Conservation (phyloP, 1,140 invertebrate genomes). For the Oncopeltus fasciatus region DNA sequence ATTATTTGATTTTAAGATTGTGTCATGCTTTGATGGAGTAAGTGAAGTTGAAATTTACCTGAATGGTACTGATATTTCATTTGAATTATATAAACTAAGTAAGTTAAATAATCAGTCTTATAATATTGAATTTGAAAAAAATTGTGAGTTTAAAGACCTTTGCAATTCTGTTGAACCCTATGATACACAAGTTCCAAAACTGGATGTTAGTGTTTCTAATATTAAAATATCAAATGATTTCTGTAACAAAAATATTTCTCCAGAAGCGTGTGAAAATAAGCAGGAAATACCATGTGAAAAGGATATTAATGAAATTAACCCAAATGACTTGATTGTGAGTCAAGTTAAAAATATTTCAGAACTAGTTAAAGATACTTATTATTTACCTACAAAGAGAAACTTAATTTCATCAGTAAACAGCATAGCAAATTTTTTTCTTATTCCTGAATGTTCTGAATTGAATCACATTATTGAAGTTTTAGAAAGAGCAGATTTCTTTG, state of each 20-base stretch:
- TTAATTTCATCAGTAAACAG: too few species aligned
- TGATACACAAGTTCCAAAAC: not conserved
- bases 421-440: not conserved
- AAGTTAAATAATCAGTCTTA: too few species aligned
- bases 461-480: too few species aligned
- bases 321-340: too few species aligned
- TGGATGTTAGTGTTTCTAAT: slow-evolving; percentile 1
- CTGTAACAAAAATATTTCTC: too few species aligned
- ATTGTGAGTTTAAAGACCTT: not conserved
- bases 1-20: slow-evolving; percentile 3
- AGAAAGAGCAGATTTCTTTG: not conserved
- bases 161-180: not conserved
- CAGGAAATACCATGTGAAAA: too few species aligned
- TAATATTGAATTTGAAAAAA: not conserved
- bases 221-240: not conserved
- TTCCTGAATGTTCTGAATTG: not conserved
- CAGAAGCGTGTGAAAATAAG: too few species aligned
- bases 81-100: too few species aligned
- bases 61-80: not conserved
- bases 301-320: too few species aligned
- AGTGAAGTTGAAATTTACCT: not conserved
- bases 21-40: not conserved
- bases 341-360: too few species aligned
- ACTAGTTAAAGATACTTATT: too few species aligned
- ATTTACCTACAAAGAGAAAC: too few species aligned